Evolutionary conservation across 2,888 invertebrate species (phyloP), one percentile per base, ranked within the genome.

Genomic region (Stegophylla sp.): DNA sequence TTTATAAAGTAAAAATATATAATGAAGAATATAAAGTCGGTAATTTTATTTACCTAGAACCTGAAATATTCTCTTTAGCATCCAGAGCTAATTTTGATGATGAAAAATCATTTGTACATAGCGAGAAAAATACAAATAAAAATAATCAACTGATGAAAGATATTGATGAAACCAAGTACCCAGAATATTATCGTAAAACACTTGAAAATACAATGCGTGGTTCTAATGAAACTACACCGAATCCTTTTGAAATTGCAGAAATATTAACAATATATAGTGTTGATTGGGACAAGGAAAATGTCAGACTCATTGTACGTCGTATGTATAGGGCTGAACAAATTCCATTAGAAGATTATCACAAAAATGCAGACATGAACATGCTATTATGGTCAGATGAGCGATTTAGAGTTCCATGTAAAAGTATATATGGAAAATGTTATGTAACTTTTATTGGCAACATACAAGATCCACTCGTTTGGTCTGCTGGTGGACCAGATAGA

Each of bases 241-340:
- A 92, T 83, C 93, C 94, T 0, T 94, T 93, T 86, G 89, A 91
- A 84, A 89, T 95, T 13, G 94, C 91, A 1, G 89, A 90, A 71
- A 91, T 95, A 63, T 89, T 89, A 48, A 89, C 90, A 0, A 91
- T 94, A 66, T 89, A 87, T 51, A 89, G 89, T 67, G 85, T 89
- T 26, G 87, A 89, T n/a, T 87, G 88, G 0, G 88, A 89, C 82
- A 90, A 23, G 10, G 48, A 41, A 51, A 61, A 91, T 83, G 90
- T 94, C 69, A 89, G 89, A 83, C 86, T 94, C 1, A 89, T 88
- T 85, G 90, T 94, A 0, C 89, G 90, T 84, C 90, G 93, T 84
- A 88, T 94, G 85, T 93, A 91, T 85, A 89, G 94, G 82, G 92
- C 94, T 0, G 93, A 93, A 86, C 91, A 94, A 85, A 93, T 93